phyloP scores from a whole-genome alignment of 92 coral and sea anemone genomes.

The Epizoanthus illoricatus region DNA sequence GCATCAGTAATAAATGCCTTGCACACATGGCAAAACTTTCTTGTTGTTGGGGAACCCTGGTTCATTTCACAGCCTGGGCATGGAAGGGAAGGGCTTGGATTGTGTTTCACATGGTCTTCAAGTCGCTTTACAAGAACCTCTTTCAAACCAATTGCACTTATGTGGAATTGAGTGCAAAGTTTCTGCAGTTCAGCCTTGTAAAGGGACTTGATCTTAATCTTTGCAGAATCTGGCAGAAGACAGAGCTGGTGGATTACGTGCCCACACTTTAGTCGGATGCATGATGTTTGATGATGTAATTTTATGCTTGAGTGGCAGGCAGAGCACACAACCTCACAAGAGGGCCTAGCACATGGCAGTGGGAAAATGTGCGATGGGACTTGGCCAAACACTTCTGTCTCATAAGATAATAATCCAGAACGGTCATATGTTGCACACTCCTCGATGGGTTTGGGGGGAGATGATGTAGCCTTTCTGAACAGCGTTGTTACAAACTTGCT shows the following conservation, averaged over 20 bases:
- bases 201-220: constrained; percentile 11
- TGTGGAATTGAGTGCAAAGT: neutral
- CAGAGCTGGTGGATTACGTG: constrained; percentile 45
- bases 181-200: constrained; percentile 39
- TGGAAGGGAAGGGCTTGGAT: neutral
- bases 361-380: constrained; percentile 34
- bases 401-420: constrained; percentile 12
- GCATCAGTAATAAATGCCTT: neutral
- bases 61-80: constrained; percentile 33
- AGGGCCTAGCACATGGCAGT: constrained; percentile 17
- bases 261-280: constrained; percentile 27
- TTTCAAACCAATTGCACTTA: constrained; percentile 11
- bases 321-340: constrained; percentile 33
- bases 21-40: constrained; percentile 34
- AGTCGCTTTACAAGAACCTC: constrained; percentile 11
- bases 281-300: neutral
- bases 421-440: constrained; percentile 27
- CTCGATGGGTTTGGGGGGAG: neutral
- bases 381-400: constrained; percentile 18
- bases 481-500: constrained; percentile 9
- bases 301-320: constrained; percentile 2
- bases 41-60: constrained; percentile 9
- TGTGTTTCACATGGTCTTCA: constrained; percentile 1
- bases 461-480: neutral
- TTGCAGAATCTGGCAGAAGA: constrained; percentile 23